Evolutionary conservation across 2,888 invertebrate species (phyloP).

Genomic region (Macrophya alboannulata): DNA sequence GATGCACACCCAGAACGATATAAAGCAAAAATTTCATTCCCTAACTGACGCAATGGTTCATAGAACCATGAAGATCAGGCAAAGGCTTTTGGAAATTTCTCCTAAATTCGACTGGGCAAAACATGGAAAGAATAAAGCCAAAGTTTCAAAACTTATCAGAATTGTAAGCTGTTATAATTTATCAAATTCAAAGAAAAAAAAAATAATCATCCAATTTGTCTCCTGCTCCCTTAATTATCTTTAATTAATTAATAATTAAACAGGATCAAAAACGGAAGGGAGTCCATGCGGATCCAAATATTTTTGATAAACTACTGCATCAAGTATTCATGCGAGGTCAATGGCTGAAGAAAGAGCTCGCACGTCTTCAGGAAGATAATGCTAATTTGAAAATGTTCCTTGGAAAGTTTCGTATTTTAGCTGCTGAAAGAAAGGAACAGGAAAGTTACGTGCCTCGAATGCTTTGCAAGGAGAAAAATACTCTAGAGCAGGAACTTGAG

Average conservation of each 20-base stretch:
- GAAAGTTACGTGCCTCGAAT: constrained; percentile 65
- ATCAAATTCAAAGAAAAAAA: not conserved
- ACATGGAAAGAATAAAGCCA: constrained; percentile 62
- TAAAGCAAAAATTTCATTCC: constrained; percentile 65
- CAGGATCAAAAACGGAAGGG: constrained; percentile 48
- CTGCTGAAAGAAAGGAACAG: constrained; percentile 63
- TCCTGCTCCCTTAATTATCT: not conserved
- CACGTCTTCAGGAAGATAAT: constrained; percentile 65
- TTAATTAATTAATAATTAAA: not conserved
- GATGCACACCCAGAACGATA: constrained; percentile 65
- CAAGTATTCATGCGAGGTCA: constrained; percentile 65
- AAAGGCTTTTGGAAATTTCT: constrained; percentile 65
- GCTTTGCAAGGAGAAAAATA: constrained; percentile 63
- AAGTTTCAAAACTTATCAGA: constrained; percentile 62
- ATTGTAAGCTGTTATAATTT: constrained; percentile 53
- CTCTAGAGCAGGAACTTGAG: constrained; percentile 62
- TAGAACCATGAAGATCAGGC: constrained; percentile 64
- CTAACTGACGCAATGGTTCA: constrained; percentile 63
- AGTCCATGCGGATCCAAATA: constrained; percentile 53
- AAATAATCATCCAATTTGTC: not conserved
- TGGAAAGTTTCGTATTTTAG: constrained; percentile 63
- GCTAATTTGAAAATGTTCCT: constrained; percentile 62
- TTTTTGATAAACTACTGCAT: constrained; percentile 63
- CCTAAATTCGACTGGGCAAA: constrained; percentile 66
- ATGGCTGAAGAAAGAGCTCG: constrained; percentile 66